A percentile compares a stretch with the other conserved stretches of the same genome.
Evolutionary conservation across 2,797 vertebrate species (phyloP).

Genomic region (Takifugu rubripes): DNA sequence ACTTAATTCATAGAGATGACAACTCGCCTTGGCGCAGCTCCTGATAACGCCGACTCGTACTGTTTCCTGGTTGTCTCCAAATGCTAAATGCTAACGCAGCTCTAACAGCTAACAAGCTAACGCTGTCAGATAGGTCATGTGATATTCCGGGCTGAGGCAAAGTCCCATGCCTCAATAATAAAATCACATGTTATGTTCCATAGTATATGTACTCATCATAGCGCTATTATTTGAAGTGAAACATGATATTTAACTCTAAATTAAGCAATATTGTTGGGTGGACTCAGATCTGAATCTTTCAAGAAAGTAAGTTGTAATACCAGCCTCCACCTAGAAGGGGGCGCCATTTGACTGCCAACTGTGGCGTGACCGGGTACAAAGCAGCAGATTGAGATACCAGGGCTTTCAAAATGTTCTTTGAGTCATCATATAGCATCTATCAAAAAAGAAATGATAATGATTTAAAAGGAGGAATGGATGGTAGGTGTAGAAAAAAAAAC

Average conservation of each 20-base stretch:
- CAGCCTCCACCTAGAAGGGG: conserved; percentile 18
- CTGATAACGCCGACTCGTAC: conserved; percentile 9
- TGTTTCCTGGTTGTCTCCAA: conserved; percentile 50
- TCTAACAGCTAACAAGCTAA: conserved; percentile 50
- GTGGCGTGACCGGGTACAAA: no score
- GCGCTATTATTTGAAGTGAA: neutral
- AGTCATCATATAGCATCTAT: no score
- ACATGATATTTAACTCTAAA: neutral
- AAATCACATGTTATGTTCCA: no score
- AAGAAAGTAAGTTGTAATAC: no score
- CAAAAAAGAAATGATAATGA: no score
- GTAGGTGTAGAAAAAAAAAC: conserved; percentile 55
- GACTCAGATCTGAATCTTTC: no score
- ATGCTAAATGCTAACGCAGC: conserved; percentile 22
- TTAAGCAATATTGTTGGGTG: no score
- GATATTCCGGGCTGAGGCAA: conserved; percentile 27
- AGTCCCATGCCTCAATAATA: neutral
- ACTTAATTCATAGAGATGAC: conserved; percentile 20
- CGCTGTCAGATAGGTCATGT: conserved; percentile 48
- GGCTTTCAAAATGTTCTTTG: no score
- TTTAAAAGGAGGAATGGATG: neutral
- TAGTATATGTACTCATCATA: no score
- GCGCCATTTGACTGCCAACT: conserved; percentile 19
- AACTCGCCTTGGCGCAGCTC: conserved; percentile 14
- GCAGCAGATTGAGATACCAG: no score